These are phyloP conservation scores for Nasalis larvatus DNA, from an alignment of 2,113 vertebrate species.

Conservation along the genomic window DNA sequence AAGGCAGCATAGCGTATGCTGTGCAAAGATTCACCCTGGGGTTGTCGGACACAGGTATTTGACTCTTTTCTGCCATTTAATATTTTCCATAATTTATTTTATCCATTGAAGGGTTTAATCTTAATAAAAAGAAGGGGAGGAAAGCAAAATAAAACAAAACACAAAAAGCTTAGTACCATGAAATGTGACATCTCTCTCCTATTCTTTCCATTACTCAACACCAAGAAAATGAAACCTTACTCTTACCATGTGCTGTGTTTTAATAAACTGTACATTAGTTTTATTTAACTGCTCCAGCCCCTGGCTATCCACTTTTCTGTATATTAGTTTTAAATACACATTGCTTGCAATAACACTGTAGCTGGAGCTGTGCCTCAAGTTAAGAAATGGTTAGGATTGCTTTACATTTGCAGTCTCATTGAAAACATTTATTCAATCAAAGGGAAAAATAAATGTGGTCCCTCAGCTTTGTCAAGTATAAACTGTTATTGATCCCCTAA, in stretches of 20 bases:
- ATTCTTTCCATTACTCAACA: slow-evolving; percentile 84
- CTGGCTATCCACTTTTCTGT: slow-evolving; percentile 85
- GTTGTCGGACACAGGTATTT: not conserved
- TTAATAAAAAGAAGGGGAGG: slow-evolving; percentile 19
- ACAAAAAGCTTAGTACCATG: not conserved
- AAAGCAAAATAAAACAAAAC: slow-evolving; percentile 51
- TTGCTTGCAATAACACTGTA: slow-evolving; percentile 88
- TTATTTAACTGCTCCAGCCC: slow-evolving; percentile 88
- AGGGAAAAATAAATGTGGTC: slow-evolving; percentile 96
- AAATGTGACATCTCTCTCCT: slow-evolving; percentile 69
- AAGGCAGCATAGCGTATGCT: not conserved
- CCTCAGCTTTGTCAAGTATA: slow-evolving; percentile 97
- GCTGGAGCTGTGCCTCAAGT: slow-evolving; percentile 85
- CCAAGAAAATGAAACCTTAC: slow-evolving; percentile 81
- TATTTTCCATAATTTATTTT: slow-evolving; percentile 55
- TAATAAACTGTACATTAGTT: slow-evolving; percentile 86
- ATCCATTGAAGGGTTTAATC: slow-evolving; percentile 52
- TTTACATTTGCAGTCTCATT: slow-evolving; percentile 85
- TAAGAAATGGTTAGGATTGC: slow-evolving; percentile 84
- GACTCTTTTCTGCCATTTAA: slow-evolving; percentile 28
- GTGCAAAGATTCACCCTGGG: not conserved
- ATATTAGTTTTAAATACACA: slow-evolving; percentile 95
- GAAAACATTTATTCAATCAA: slow-evolving; percentile 96
- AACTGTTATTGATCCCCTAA: slow-evolving; percentile 99
- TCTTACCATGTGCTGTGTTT: slow-evolving; percentile 74